These are phyloP conservation scores for Orchestes rusci DNA, from an alignment of 2,888 invertebrate species.

Conservation along the genomic window DNA sequence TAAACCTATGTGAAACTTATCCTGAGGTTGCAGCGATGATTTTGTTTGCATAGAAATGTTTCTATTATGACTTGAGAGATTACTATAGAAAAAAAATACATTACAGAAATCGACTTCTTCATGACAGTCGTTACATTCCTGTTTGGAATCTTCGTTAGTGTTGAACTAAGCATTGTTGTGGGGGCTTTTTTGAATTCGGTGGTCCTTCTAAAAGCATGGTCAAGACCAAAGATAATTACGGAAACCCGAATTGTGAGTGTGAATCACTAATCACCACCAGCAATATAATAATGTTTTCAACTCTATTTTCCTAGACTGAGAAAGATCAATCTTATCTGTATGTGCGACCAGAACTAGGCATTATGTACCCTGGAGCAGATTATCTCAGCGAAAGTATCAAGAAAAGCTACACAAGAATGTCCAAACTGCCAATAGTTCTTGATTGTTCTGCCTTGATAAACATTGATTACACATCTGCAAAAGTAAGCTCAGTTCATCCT, in stretches of 20 bases:
- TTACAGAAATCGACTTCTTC: conserved; percentile 41
- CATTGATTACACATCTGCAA: conserved; percentile 61
- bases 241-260: conserved; percentile 30
- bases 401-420: conserved; percentile 42
- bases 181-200: conserved; percentile 61
- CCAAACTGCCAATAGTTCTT: conserved; percentile 51
- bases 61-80: too few relatives aligned
- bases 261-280: neutral
- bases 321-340: conserved; percentile 49
- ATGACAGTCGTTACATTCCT: conserved; percentile 62
- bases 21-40: neutral
- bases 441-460: conserved; percentile 58
- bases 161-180: conserved; percentile 71
- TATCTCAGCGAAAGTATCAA: conserved; percentile 52
- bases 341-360: conserved; percentile 57
- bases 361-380: conserved; percentile 67
- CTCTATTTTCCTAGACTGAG: conserved; percentile 20
- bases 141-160: conserved; percentile 60
- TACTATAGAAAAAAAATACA: conserved; percentile 1
- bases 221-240: conserved; percentile 50
- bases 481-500: conserved; percentile 45
- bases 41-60: neutral
- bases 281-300: neutral
- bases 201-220: conserved; percentile 58
- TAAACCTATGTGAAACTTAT: too few relatives aligned